Conservation (phyloP, 2,797 vertebrate genomes). For the Brachyrhaphis roseni region DNA sequence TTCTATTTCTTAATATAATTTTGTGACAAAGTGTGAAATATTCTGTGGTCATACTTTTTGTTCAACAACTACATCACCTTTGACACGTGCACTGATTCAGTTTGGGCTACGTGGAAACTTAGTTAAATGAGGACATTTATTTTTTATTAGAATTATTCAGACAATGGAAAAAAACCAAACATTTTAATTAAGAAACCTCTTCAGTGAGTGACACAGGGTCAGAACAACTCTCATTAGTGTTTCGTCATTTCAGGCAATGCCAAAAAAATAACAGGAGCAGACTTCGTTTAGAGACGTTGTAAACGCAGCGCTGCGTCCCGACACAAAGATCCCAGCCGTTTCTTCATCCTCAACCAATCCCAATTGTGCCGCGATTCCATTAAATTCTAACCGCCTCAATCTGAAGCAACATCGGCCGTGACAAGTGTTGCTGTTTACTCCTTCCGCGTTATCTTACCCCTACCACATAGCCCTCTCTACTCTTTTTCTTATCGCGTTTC, state of each 20-base stretch:
- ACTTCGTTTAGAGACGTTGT: background rate
- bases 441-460: conserved; percentile 86
- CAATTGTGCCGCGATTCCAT: conserved; percentile 49
- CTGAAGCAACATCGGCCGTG: conserved; percentile 82
- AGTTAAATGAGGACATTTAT: background rate
- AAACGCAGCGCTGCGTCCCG: conserved; percentile 1
- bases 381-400: conserved; percentile 73
- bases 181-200: background rate
- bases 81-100: background rate
- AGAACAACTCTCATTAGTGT: background rate
- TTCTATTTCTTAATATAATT: background rate
- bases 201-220: background rate
- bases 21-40: background rate
- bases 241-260: background rate
- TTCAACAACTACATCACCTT: background rate
- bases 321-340: conserved; percentile 12
- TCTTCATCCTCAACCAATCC: conserved; percentile 18
- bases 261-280: background rate
- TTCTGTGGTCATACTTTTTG: too few species aligned
- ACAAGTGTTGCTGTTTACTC: conserved; percentile 89
- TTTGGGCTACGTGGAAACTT: background rate
- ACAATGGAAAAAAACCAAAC: background rate
- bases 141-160: background rate
- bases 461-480: conserved; percentile 70
- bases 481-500: conserved; percentile 69